Percentiles rank a stretch among this genome's conserved stretches.
phyloP scores from a whole-genome alignment of 2,888 invertebrate genomes.

The Spisula solida region DNA sequence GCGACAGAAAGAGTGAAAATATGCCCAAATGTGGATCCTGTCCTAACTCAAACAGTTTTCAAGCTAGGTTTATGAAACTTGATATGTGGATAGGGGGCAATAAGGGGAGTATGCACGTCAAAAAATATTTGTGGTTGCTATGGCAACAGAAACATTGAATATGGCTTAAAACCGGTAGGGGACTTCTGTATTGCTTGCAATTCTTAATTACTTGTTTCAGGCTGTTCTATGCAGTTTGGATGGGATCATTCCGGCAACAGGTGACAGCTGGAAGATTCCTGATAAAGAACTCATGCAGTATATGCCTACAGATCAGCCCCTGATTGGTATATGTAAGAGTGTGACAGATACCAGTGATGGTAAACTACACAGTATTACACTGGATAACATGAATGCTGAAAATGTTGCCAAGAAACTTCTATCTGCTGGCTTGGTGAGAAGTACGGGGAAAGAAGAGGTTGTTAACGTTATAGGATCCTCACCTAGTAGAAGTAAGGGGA shows the following conservation, averaged over 20 bases:
- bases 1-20: too few species aligned
- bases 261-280: conserved; percentile 31
- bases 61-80: too few species aligned
- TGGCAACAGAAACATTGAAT: too few species aligned
- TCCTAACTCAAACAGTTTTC: too few species aligned
- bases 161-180: too few species aligned
- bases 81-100: too few species aligned
- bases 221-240: conserved; percentile 51
- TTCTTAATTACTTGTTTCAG: conserved; percentile 24
- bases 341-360: background rate
- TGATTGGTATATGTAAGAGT: conserved; percentile 22
- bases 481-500: too few species aligned
- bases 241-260: conserved; percentile 32
- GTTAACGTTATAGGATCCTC: too few species aligned
- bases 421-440: conserved; percentile 34
- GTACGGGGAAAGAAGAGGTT: background rate
- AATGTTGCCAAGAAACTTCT: conserved; percentile 47
- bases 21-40: too few species aligned
- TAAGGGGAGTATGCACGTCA: too few species aligned
- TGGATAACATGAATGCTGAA: conserved; percentile 40
- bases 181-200: too few species aligned
- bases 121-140: too few species aligned
- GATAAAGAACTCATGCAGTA: background rate
- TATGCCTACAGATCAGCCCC: conserved; percentile 23
- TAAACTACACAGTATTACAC: conserved; percentile 28